A percentile compares a stretch with the other conserved stretches of the same genome.
phyloP scores from a whole-genome alignment of 2,113 vertebrate species.

The Chaetops frenatus region DNA sequence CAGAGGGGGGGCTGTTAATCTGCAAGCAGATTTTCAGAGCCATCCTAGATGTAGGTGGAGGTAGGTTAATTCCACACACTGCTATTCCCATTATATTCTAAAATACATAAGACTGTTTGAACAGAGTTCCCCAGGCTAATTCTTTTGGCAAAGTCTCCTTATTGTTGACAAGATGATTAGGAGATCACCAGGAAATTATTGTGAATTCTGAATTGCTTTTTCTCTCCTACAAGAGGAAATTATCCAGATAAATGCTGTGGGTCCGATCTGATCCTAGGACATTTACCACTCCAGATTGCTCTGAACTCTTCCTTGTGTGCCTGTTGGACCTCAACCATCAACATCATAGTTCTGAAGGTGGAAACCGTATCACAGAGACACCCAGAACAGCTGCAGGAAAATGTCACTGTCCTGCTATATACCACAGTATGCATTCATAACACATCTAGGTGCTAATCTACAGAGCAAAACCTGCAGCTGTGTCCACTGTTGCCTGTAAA shows the following conservation, averaged over 20 bases:
- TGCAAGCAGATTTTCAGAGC: background rate
- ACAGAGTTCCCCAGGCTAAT: background rate
- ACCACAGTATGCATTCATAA: background rate
- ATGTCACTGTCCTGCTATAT: background rate
- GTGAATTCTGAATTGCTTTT: background rate
- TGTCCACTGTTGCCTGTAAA: background rate
- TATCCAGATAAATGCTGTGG: background rate
- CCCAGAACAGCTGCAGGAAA: background rate
- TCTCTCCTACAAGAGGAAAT: background rate
- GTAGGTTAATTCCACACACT: background rate
- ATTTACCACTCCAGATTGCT: background rate
- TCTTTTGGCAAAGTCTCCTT: background rate
- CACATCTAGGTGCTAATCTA: background rate
- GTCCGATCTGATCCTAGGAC: background rate
- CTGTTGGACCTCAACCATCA: background rate
- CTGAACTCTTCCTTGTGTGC: background rate
- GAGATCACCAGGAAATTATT: background rate
- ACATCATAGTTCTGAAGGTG: rapidly evolving
- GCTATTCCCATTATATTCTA: background rate
- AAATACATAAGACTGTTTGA: background rate
- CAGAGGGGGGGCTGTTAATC: background rate
- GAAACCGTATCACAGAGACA: background rate
- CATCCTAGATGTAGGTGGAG: background rate
- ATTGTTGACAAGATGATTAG: background rate
- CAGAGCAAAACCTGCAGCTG: background rate